phyloP scores from a whole-genome alignment of 2,888 invertebrate species.

The Nemotelus nigrinus region DNA sequence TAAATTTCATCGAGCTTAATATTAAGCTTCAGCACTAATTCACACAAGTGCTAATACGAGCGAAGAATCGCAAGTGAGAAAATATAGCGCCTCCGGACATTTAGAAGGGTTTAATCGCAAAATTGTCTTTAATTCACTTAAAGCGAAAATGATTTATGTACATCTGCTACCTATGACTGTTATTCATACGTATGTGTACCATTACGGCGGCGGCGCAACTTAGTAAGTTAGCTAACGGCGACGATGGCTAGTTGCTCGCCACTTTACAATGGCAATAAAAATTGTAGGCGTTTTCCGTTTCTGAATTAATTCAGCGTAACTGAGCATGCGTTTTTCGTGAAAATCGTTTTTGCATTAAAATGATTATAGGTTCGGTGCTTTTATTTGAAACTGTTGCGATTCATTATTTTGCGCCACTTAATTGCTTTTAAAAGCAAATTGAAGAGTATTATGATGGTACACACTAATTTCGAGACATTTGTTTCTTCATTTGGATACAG shows the following conservation, averaged over 20 bases:
- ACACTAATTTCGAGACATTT: no score
- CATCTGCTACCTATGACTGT: no score
- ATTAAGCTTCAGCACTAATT: not conserved
- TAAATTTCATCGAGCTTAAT: not conserved
- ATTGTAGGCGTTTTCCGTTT: not conserved
- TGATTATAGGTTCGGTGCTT: slow-evolving; percentile 6
- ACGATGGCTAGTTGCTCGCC: not conserved
- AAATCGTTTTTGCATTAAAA: not conserved
- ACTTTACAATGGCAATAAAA: not conserved
- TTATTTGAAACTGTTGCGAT: not conserved
- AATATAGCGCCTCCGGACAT: not conserved
- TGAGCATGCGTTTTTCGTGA: not conserved
- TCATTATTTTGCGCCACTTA: no score
- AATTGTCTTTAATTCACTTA: not conserved
- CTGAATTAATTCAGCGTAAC: slow-evolving; percentile 3
- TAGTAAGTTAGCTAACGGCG: no score
- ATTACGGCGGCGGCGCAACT: no score
- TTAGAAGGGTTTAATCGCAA: not conserved
- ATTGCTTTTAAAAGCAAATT: no score
- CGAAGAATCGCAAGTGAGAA: not conserved
- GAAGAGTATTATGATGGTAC: no score
- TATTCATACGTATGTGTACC: no score
- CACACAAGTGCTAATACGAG: not conserved
- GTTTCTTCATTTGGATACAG: no score
- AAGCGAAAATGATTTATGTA: not conserved